Evolutionary conservation across 30 jellyfish, hydroid and myxozoan genomes (phyloP).

Genomic region (Haliclystus octoradiatus): DNA sequence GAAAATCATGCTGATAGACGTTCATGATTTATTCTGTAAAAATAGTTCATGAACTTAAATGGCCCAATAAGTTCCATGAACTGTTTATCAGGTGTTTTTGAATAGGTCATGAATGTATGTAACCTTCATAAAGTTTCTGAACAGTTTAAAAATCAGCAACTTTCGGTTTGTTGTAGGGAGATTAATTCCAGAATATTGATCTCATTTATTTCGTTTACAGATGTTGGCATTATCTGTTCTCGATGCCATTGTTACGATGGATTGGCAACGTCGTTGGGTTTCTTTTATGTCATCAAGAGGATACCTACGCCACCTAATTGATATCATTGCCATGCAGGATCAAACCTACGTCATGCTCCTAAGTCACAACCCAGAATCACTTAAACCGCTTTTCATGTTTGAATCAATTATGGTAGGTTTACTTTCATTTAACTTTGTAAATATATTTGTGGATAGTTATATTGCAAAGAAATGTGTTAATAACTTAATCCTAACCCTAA

Average conservation of each 20-base stretch:
- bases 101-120: too few relatives aligned
- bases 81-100: too few relatives aligned
- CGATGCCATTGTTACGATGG: slow-evolving; percentile 71
- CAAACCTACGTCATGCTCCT: slow-evolving; percentile 30
- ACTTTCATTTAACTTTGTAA: neutral
- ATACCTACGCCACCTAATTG: slow-evolving; percentile 68
- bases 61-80: too few relatives aligned
- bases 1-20: too few relatives aligned
- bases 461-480: too few relatives aligned
- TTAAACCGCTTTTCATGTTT: slow-evolving; percentile 62
- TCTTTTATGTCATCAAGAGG: slow-evolving; percentile 73
- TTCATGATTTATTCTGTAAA: too few relatives aligned
- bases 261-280: slow-evolving; percentile 81
- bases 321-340: slow-evolving; percentile 52
- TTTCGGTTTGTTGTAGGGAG: too few relatives aligned
- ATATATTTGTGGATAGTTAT: neutral
- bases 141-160: too few relatives aligned
- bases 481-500: too few relatives aligned
- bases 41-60: too few relatives aligned
- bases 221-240: slow-evolving; percentile 79
- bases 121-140: too few relatives aligned
- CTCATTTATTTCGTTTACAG: slow-evolving; percentile 21
- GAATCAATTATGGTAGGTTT: slow-evolving; percentile 80
- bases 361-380: slow-evolving; percentile 46
- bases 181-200: too few relatives aligned